Percentiles rank a stretch among this genome's conserved stretches.
Evolutionary conservation across 2,888 invertebrate species (phyloP).

Genomic region (Lochmaea crataegi): DNA sequence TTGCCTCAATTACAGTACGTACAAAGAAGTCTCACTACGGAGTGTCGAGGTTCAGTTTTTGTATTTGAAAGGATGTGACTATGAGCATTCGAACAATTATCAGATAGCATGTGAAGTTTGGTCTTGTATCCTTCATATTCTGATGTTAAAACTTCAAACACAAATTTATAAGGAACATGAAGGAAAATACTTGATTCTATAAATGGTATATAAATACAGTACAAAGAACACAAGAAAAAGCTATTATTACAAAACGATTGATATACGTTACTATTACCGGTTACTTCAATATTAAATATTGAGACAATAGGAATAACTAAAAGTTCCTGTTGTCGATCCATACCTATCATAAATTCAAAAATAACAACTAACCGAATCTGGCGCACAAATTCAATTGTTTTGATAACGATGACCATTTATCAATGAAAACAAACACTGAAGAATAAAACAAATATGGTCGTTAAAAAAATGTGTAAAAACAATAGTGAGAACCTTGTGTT

Average conservation of each 20-base stretch:
- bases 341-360: not conserved
- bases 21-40: too few species aligned
- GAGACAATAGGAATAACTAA: not conserved
- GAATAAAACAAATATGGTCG: conserved; percentile 4
- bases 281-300: conserved; percentile 1
- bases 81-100: too few species aligned
- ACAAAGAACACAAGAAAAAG: not conserved
- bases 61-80: too few species aligned
- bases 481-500: conserved; percentile 4
- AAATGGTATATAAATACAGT: not conserved
- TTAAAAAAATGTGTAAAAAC: not conserved
- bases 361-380: not conserved
- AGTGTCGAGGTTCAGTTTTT: too few species aligned
- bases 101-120: not conserved
- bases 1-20: too few species aligned
- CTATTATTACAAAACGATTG: not conserved
- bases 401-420: conserved; percentile 8
- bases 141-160: not conserved
- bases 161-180: not conserved
- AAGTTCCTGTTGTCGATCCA: not conserved
- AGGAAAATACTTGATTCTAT: not conserved
- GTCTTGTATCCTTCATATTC: not conserved
- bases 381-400: conserved; percentile 4
- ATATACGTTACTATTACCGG: not conserved
- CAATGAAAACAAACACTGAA: not conserved